These are phyloP conservation scores for Atherinosoma microstoma DNA, from an alignment of 2,797 vertebrate species.

Conservation along the genomic window DNA sequence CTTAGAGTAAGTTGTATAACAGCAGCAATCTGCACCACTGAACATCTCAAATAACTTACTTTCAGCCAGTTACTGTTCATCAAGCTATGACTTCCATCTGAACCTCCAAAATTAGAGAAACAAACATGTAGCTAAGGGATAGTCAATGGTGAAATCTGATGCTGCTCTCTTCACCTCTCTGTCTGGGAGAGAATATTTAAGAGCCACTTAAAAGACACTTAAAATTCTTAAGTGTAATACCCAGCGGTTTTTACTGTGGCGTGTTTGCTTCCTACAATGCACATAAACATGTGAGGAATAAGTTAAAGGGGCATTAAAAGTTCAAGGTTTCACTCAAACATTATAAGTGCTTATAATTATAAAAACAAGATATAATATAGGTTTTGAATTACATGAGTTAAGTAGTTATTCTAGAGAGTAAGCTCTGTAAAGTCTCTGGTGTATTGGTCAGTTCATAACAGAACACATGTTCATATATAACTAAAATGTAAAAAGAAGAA, in stretches of 20 bases:
- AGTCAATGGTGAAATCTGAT: conserved; percentile 41
- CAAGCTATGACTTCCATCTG: conserved; percentile 16
- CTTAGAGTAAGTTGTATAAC: background rate
- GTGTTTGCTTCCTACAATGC: conserved; percentile 12
- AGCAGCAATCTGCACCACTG: background rate
- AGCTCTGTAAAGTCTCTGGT: background rate
- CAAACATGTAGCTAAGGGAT: conserved; percentile 35
- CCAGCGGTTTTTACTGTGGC: conserved; percentile 23
- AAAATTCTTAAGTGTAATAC: conserved; percentile 42
- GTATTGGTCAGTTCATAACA: background rate
- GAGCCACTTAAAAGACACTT: conserved; percentile 43
- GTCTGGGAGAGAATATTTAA: conserved; percentile 21
- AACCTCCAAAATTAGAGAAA: conserved; percentile 39
- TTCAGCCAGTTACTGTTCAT: conserved; percentile 7
- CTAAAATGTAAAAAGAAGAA: background rate
- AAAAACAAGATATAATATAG: background rate
- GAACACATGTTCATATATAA: background rate
- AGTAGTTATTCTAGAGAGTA: background rate
- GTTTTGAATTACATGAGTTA: background rate
- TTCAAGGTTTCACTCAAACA: conserved; percentile 13
- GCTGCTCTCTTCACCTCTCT: background rate
- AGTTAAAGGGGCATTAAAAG: background rate
- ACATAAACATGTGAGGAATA: conserved; percentile 22
- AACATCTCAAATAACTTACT: background rate
- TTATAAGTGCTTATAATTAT: background rate